Evolutionary conservation across 1,140 invertebrate genomes (phyloP).

Genomic region (Venustaconcha ellipsiformis): DNA sequence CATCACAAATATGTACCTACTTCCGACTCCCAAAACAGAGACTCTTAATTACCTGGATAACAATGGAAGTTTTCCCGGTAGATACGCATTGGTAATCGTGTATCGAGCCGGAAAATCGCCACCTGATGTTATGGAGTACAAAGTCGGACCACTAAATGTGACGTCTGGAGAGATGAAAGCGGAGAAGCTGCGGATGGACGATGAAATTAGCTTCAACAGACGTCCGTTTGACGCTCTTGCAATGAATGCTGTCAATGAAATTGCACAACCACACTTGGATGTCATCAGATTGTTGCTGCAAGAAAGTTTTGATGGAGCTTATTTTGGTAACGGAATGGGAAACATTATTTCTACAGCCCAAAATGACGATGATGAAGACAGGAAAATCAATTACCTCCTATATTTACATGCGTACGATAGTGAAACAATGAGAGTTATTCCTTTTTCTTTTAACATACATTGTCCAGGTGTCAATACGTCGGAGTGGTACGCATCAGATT

Average conservation of each 20-base stretch:
- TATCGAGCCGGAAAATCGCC: background rate
- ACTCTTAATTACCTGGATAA: conserved; percentile 21
- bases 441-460: conserved; percentile 19
- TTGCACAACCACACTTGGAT: background rate
- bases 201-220: conserved; percentile 20
- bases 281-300: background rate
- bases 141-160: conserved; percentile 22
- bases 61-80: conserved; percentile 22
- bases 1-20: conserved; percentile 3
- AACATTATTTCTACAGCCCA: background rate
- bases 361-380: conserved; percentile 3
- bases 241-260: background rate
- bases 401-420: conserved; percentile 6
- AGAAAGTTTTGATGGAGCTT: conserved; percentile 26
- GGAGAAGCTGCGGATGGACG: conserved; percentile 15
- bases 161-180: background rate
- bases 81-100: conserved; percentile 20
- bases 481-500: conserved; percentile 18
- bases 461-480: conserved; percentile 15
- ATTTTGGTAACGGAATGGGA: conserved; percentile 1
- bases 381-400: conserved; percentile 3
- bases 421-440: conserved; percentile 10
- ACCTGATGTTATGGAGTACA: conserved; percentile 29
- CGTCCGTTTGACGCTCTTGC: conserved; percentile 13
- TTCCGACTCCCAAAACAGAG: conserved; percentile 7